These are phyloP conservation scores for Ectropis crepuscularia DNA, from an alignment of 2,888 invertebrate genomes.

Conservation along the genomic window DNA sequence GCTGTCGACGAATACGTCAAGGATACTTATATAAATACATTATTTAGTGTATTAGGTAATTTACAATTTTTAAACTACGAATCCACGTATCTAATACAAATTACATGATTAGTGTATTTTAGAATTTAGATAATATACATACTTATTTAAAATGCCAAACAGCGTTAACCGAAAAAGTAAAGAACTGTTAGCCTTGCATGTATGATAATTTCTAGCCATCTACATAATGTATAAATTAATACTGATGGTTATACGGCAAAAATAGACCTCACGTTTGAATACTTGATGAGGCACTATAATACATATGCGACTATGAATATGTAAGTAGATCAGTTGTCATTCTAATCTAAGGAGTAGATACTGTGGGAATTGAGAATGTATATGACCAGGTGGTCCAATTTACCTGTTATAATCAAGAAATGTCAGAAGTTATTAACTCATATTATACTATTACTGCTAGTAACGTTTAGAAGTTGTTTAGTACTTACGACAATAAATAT, in stretches of 20 bases:
- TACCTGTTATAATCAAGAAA: not conserved
- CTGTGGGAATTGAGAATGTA: conserved; percentile 48
- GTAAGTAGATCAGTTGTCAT: conserved; percentile 42
- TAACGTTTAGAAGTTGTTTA: too few relatives aligned
- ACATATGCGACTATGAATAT: conserved; percentile 25
- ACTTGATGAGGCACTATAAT: conserved; percentile 18
- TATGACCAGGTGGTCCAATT: conserved; percentile 47
- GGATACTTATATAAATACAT: too few relatives aligned
- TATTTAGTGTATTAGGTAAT: too few relatives aligned
- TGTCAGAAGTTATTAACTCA: too few relatives aligned
- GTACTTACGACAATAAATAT: too few relatives aligned
- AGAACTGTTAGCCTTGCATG: conserved; percentile 32
- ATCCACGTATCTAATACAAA: too few relatives aligned
- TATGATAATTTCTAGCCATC: conserved; percentile 28
- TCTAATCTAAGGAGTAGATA: conserved; percentile 29
- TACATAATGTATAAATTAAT: conserved; percentile 26
- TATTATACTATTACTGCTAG: too few relatives aligned
- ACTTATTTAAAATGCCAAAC: conserved; percentile 5
- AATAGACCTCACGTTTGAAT: conserved; percentile 42
- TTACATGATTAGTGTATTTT: too few relatives aligned
- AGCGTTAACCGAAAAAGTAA: conserved; percentile 16
- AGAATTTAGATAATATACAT: too few relatives aligned
- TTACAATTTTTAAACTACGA: too few relatives aligned
- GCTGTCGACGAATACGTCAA: too few relatives aligned
- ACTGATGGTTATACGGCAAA: conserved; percentile 27